Conservation (phyloP, 2,113 vertebrate genomes). For the Callionymus lyra region DNA sequence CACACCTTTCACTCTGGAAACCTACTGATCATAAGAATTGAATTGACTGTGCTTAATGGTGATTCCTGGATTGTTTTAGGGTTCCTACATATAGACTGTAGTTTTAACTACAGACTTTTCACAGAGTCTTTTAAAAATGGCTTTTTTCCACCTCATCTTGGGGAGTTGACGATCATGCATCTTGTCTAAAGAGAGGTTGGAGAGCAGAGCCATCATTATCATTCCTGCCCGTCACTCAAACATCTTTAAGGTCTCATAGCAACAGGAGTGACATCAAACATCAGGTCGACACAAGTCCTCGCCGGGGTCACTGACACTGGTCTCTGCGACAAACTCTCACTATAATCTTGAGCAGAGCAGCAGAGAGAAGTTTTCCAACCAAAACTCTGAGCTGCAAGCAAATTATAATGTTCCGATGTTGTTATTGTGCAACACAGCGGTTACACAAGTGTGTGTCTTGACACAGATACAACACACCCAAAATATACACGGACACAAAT, state of each 20-base stretch:
- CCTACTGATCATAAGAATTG: too few species aligned
- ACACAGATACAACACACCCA: too few species aligned
- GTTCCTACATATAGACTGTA: neutral
- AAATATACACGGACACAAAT: too few species aligned
- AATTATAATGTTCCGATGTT: too few species aligned
- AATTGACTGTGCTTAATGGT: too few species aligned
- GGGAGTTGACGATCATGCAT: conserved; percentile 1
- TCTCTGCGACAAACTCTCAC: neutral
- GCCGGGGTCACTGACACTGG: neutral
- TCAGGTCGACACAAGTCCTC: too few species aligned
- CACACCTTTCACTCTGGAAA: too few species aligned
- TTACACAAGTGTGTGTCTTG: too few species aligned
- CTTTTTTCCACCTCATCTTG: neutral
- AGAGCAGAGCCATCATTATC: conserved; percentile 22
- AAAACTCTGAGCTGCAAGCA: neutral
- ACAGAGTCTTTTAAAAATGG: neutral
- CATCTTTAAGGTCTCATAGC: conserved; percentile 3
- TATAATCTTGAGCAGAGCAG: neutral
- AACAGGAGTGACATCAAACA: neutral
- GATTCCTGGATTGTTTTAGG: too few species aligned
- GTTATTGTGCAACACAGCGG: too few species aligned
- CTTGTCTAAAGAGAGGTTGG: neutral
- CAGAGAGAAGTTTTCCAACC: neutral
- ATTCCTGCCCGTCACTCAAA: conserved; percentile 37
- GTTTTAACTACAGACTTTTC: neutral